Evolutionary conservation across 2,113 vertebrate genomes (phyloP).

Genomic region (Anseranas semipalmata): DNA sequence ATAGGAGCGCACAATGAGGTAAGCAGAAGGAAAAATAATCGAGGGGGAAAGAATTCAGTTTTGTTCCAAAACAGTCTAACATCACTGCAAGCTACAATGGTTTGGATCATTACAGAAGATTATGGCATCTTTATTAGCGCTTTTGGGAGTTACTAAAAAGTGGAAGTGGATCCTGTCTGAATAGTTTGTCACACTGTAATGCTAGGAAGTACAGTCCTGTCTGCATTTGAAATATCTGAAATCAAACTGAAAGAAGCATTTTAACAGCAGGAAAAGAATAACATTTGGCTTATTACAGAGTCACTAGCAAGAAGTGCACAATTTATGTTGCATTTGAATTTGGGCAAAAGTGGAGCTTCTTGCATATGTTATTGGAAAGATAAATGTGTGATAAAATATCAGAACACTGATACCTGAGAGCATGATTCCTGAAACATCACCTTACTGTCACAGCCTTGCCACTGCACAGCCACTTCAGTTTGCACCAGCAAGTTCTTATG

Average conservation of each 20-base stretch:
- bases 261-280: not conserved
- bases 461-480: not conserved
- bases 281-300: not conserved
- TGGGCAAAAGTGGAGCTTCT: not conserved
- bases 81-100: not conserved
- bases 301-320: not conserved
- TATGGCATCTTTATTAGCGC: not conserved
- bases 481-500: not conserved
- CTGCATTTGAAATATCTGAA: not conserved
- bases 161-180: not conserved
- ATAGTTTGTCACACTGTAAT: not conserved
- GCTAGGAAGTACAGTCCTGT: not conserved
- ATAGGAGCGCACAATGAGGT: not conserved
- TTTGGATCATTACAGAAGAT: not conserved
- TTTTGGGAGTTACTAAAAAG: not conserved
- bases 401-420: not conserved
- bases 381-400: not conserved
- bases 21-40: not conserved
- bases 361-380: not conserved
- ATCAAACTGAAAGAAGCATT: not conserved
- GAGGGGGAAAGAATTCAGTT: not conserved
- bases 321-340: not conserved
- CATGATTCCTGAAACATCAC: not conserved
- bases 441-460: not conserved
- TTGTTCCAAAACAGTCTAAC: not conserved